Conservation (phyloP, 2,797 vertebrate species). For the Echeneis naucrates region DNA sequence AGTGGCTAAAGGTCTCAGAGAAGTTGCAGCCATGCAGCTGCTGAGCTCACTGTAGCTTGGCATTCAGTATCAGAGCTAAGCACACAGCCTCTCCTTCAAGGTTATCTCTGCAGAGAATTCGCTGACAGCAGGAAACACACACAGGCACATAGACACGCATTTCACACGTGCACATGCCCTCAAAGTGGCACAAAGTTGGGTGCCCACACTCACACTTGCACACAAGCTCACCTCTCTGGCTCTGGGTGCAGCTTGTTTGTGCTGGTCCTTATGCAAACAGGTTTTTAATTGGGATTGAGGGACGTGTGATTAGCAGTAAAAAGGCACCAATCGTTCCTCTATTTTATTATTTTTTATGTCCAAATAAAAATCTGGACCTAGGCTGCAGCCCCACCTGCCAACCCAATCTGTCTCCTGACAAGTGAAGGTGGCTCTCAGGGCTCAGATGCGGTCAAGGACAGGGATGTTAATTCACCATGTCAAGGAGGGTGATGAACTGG, state of each 20-base stretch:
- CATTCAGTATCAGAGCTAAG: conserved; percentile 68
- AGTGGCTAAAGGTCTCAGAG: conserved; percentile 62
- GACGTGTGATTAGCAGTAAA: conserved; percentile 70
- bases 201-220: conserved; percentile 41
- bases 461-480: conserved; percentile 71
- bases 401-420: conserved; percentile 60
- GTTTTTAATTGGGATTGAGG: conserved; percentile 74
- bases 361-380: conserved; percentile 57
- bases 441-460: conserved; percentile 73
- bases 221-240: conserved; percentile 19
- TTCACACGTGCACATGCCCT: conserved; percentile 12
- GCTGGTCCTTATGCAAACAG: conserved; percentile 69
- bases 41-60: conserved; percentile 60
- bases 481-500: conserved; percentile 75
- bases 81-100: conserved; percentile 76
- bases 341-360: conserved; percentile 65
- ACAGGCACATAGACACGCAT: conserved; percentile 23
- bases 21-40: conserved; percentile 48
- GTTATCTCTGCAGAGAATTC: conserved; percentile 79
- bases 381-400: conserved; percentile 53
- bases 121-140: conserved; percentile 71
- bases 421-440: conserved; percentile 63
- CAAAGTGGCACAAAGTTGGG: conserved; percentile 54
- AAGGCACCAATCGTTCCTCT: conserved; percentile 38
- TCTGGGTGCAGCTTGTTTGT: conserved; percentile 43